These are phyloP conservation scores for Ricordea florida DNA, from an alignment of 92 coral and sea anemone genomes.

Conservation along the genomic window DNA sequence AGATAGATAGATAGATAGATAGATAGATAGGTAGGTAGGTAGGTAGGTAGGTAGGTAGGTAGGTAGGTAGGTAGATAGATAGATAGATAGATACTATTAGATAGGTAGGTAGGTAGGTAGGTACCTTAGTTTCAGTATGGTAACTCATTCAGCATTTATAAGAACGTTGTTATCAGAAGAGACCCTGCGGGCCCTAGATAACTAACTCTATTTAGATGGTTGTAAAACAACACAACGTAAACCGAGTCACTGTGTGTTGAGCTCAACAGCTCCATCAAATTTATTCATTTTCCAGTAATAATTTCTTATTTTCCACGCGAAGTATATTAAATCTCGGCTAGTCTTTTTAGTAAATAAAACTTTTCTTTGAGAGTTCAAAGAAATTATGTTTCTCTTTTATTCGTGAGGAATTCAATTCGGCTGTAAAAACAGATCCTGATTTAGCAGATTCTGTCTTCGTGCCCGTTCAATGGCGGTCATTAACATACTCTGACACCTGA, in stretches of 20 bases:
- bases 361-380: background rate
- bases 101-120: no score
- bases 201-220: no score
- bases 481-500: conserved; percentile 96
- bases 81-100: no score
- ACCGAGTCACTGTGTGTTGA: background rate
- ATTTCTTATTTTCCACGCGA: background rate
- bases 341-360: conserved; percentile 23
- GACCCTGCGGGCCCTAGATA: no score
- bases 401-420: conserved; percentile 52
- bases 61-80: no score
- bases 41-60: no score
- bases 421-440: conserved; percentile 92
- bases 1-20: no score
- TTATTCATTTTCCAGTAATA: conserved; percentile 10
- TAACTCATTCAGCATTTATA: no score
- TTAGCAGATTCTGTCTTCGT: conserved; percentile 91
- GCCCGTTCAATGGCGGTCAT: conserved; percentile 93
- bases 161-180: no score
- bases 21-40: no score
- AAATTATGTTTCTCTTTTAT: background rate
- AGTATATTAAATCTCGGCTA: conserved; percentile 12
- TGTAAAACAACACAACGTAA: no score
- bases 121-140: no score
- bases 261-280: background rate